Percentiles rank a stretch among this genome's conserved stretches.
Conservation (phyloP, 2,113 vertebrate genomes). For the Sylvicapra grimmia region DNA sequence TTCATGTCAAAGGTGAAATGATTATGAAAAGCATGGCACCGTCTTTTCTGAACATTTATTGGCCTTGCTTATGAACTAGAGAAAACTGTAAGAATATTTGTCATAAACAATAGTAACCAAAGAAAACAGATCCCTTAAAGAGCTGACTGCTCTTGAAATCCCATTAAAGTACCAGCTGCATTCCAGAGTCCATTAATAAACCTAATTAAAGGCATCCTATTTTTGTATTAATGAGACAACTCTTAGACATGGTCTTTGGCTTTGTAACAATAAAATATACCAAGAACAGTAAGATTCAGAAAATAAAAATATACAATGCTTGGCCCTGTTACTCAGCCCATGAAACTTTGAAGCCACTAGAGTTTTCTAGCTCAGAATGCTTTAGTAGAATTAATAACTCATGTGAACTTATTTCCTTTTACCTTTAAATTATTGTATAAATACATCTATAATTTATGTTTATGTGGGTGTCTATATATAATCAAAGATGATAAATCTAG, state of each 20-base stretch:
- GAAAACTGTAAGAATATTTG: conserved; percentile 11
- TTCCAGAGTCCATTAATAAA: conserved; percentile 24
- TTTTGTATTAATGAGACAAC: conserved; percentile 42
- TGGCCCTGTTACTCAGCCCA: not conserved
- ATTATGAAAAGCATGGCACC: not conserved
- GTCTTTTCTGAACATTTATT: not conserved
- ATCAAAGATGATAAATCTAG: not conserved
- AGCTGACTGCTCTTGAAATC: not conserved
- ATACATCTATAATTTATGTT: not conserved
- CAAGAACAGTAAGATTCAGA: not conserved
- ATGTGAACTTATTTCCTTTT: not conserved
- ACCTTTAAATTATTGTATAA: not conserved
- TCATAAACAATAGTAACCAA: not conserved
- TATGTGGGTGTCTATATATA: not conserved
- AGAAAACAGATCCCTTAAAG: not conserved
- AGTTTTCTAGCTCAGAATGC: conserved; percentile 10
- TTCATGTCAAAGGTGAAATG: not conserved
- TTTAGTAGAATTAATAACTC: not conserved
- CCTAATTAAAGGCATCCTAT: conserved; percentile 30
- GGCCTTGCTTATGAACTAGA: not conserved
- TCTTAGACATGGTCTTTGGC: conserved; percentile 11
- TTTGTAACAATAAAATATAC: not conserved
- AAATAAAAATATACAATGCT: not conserved
- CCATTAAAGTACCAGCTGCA: not conserved
- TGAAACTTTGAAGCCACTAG: not conserved